phyloP scores from a whole-genome alignment of 2,888 invertebrate species.

The Pinctada fucata region DNA sequence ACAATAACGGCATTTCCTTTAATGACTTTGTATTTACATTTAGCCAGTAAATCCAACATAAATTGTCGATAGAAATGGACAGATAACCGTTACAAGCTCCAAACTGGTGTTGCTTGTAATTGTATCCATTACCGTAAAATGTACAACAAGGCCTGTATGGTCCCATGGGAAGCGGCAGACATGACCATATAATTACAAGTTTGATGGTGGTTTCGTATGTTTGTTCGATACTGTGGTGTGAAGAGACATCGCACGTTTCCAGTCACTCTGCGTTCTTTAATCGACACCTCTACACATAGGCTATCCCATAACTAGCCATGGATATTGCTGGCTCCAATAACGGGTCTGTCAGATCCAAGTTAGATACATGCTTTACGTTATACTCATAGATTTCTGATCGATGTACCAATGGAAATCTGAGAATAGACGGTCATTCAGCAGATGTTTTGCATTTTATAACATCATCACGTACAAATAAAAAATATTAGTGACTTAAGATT shows the following conservation, averaged over 20 bases:
- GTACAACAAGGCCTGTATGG: background rate
- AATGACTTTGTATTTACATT: background rate
- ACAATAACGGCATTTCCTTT: background rate
- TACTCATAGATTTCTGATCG: no score
- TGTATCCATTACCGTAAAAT: constrained; percentile 2
- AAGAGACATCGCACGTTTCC: background rate
- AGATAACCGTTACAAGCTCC: constrained; percentile 3
- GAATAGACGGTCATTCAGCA: no score
- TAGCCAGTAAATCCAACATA: background rate
- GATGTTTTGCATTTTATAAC: no score
- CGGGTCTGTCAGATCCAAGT: background rate
- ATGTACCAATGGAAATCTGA: no score
- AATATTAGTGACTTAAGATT: no score
- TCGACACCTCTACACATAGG: background rate
- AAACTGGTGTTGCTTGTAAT: constrained; percentile 2
- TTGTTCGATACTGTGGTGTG: constrained; percentile 1
- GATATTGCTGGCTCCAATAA: background rate
- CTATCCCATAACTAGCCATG: background rate
- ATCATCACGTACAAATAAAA: no score
- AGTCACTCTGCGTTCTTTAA: background rate
- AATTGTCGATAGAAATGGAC: constrained; percentile 4
- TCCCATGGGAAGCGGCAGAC: constrained; percentile 1
- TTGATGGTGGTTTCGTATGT: background rate
- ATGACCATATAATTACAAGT: background rate
- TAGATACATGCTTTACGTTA: no score